These are phyloP conservation scores for Boloria selene DNA, from an alignment of 2,888 invertebrate species.

Conservation along the genomic window DNA sequence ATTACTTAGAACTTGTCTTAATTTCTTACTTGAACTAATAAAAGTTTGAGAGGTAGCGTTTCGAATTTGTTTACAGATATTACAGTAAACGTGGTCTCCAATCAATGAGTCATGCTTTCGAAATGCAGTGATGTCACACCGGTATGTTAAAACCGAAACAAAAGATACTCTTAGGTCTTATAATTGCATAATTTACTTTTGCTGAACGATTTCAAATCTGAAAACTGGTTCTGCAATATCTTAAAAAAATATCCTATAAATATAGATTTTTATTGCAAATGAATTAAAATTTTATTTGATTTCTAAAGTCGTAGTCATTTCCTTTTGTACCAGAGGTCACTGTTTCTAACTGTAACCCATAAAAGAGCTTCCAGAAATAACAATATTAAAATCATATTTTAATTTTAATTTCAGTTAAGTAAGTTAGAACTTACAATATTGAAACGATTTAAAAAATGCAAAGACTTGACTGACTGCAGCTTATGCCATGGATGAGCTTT, in stretches of 20 bases:
- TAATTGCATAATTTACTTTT: constrained; percentile 29
- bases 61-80: constrained; percentile 22
- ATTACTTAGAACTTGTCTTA: background rate
- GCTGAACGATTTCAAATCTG: constrained; percentile 6
- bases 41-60: constrained; percentile 25
- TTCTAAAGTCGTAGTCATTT: no score
- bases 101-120: constrained; percentile 36
- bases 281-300: background rate
- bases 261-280: constrained; percentile 8
- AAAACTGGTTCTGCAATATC: constrained; percentile 6
- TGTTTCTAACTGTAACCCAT: no score
- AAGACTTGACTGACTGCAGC: no score
- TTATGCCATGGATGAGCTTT: background rate
- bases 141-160: constrained; percentile 28
- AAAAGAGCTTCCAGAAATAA: no score
- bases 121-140: constrained; percentile 38
- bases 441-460: no score
- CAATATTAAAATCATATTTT: no score
- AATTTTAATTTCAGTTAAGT: no score
- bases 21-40: constrained; percentile 2
- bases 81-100: constrained; percentile 20
- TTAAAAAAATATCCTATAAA: constrained; percentile 6
- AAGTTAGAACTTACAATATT: no score
- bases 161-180: constrained; percentile 21
- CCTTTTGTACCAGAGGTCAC: no score